A percentile compares a stretch with the other conserved stretches of the same genome.
Evolutionary conservation across 2,113 vertebrate genomes (phyloP).

Genomic region (Oncorhynchus mykiss): DNA sequence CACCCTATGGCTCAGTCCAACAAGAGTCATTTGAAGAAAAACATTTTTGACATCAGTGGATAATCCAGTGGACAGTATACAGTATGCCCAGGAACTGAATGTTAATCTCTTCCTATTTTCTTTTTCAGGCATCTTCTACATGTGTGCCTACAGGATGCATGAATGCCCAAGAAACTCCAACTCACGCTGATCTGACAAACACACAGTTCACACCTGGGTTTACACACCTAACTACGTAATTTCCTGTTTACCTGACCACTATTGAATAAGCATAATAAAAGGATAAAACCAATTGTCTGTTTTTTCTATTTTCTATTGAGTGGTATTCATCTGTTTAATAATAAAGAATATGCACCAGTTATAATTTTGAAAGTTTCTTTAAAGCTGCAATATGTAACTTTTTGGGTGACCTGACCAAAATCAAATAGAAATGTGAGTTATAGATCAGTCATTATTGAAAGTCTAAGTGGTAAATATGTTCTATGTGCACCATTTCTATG

Average conservation of each 20-base stretch:
- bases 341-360: too few species aligned
- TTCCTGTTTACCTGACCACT: slow-evolving; percentile 42
- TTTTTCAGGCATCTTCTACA: slow-evolving; percentile 77
- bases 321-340: neutral
- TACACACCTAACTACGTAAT: slow-evolving; percentile 50
- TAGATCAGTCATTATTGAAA: too few species aligned
- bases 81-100: neutral
- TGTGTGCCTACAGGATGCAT: slow-evolving; percentile 80
- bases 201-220: slow-evolving; percentile 31
- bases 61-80: neutral
- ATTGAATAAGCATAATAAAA: slow-evolving; percentile 55
- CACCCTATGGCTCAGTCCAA: neutral
- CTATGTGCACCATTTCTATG: too few species aligned
- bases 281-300: slow-evolving; percentile 28
- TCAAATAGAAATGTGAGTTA: too few species aligned
- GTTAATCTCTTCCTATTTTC: neutral
- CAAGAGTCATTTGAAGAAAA: neutral
- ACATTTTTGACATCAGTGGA: neutral
- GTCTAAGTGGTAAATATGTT: too few species aligned
- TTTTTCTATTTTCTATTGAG: slow-evolving; percentile 21
- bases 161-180: slow-evolving; percentile 74
- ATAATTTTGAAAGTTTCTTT: too few species aligned
- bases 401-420: too few species aligned
- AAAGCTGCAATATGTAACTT: too few species aligned
- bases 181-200: slow-evolving; percentile 61